phyloP scores from a whole-genome alignment of 2,113 vertebrate genomes.

The Ochotona princeps region DNA sequence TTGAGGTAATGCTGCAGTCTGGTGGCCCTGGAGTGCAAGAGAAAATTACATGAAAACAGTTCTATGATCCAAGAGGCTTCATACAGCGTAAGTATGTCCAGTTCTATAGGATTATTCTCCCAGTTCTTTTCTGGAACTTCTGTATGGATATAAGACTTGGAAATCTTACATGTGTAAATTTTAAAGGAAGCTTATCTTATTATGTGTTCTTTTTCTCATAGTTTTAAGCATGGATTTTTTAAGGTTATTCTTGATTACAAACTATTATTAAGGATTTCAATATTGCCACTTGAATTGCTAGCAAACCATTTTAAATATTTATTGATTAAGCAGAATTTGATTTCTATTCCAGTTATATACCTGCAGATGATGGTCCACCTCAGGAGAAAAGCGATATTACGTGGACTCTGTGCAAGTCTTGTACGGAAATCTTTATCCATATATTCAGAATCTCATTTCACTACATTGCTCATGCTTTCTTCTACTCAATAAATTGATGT shows the following conservation, averaged over 20 bases:
- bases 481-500: not conserved
- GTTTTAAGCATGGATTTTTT: not conserved
- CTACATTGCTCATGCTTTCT: not conserved
- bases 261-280: not conserved
- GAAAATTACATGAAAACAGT: no score
- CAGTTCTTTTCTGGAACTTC: not conserved
- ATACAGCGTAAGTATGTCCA: not conserved
- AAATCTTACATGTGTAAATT: not conserved
- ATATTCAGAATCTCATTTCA: not conserved
- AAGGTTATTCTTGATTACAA: not conserved
- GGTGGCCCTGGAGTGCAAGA: no score
- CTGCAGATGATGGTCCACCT: not conserved
- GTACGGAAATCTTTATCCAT: not conserved
- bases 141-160: not conserved
- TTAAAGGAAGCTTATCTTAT: not conserved
- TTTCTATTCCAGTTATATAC: not conserved
- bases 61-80: not conserved
- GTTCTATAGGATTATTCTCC: not conserved
- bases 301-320: not conserved
- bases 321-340: not conserved
- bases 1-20: no score
- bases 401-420: no score
- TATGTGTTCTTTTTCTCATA: not conserved
- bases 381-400: not conserved
- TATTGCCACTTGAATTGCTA: not conserved